Base-by-base conservation (phyloP, 2,797 vertebrate genomes). In the Perodicticus potto region DNA sequence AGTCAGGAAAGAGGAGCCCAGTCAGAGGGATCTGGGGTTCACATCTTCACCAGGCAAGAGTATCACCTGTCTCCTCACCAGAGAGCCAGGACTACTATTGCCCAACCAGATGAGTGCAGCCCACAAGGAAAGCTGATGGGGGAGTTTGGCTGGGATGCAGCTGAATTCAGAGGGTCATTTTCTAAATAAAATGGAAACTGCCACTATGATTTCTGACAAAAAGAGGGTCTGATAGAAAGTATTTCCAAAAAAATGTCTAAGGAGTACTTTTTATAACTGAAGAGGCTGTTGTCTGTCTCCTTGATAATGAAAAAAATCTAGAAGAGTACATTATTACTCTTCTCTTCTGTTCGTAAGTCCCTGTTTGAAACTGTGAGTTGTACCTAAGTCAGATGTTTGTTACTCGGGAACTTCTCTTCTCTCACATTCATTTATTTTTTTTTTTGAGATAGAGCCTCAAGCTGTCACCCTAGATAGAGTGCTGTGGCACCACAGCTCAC, bases 111-210 rank as follows among this genome's bases (percentile, higher is more conserved):
- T 16, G n/a, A 77, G 29, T 59, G 17, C 2, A 53, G 77, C 53
- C 37, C 23, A 0, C 3, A 73, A 53, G 34, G 20, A 86, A 67
- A 2, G 43, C 74, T 27, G 19, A 81, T 67, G 27, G 11, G 29
- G 55, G 32, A 85, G 19, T 67, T 12, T 74, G 67, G 45, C 22
- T 73, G 53, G 14, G 7, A 59, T 57, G 9, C 16, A 89, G 40
- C 12, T 55, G 59, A 65, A 29, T 2, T 67, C 61, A 67, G 43
- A 82, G 25, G 7, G 10, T 76, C 43, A 77, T 72, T 93, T 91
- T 61, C 53, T 76, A 93, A 86, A 76, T 45, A 84, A 87, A 95
- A 93, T 20, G 22, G 49, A 84, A 89, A 89, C 37, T 32, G 70
- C 45, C 16, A 67, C 16, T n/a, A 53, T 73, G 53, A 53, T 1